Base-by-base conservation (phyloP, 1,140 invertebrate genomes). In the Dendroctonus valens region DNA sequence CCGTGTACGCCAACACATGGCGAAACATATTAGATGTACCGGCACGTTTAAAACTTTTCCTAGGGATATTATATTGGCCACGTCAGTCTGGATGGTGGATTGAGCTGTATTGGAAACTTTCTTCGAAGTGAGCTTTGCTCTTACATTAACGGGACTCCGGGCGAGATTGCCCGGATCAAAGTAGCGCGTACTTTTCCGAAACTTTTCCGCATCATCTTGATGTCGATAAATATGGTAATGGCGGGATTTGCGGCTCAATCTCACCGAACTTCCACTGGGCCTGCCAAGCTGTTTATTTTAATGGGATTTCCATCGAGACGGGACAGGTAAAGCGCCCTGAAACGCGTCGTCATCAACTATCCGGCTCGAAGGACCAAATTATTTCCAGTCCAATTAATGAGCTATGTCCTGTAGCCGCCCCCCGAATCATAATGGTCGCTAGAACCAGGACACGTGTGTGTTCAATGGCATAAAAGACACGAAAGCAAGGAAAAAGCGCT, bases 141-240 rank as follows among this genome's bases (percentile, higher is more conserved):
- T 69, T 67, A 72, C 71, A 73, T 73, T 73, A 73, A 69, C 68
- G 67, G 67, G 64, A 71, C 67, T 73, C 41, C 67, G 15, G 41
- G 68, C 63, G 70, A 70, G 72, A 72, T 73, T 72, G 73, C 65
- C 49, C 58, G 69, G 70, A 72, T 73, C 69, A 69, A 53, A 49
- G 57, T 65, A 50, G 55, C 60, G 60, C 50, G 60, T 54, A 63
- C 60, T 63, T 63, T 63, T 54, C 50, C 54, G 8, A 62, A 69
- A 71, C 52, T 51, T 70, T 74, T 71, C 68, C 59, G 67, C 61
- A 61, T 63, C 62, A 67, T 59, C 53, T 60, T 52, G 62, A 65
- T 68, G 70, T 70, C 71, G 72, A 74, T 74, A 74, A 74, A 74
- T 72, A 74, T 74, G 70, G 69, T 74, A 74, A 74, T 74, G 69